A percentile compares a stretch with the other conserved stretches of the same genome.
Evolutionary conservation across 1,140 invertebrate genomes (phyloP).

Genomic region (Mylabris phalerata): DNA sequence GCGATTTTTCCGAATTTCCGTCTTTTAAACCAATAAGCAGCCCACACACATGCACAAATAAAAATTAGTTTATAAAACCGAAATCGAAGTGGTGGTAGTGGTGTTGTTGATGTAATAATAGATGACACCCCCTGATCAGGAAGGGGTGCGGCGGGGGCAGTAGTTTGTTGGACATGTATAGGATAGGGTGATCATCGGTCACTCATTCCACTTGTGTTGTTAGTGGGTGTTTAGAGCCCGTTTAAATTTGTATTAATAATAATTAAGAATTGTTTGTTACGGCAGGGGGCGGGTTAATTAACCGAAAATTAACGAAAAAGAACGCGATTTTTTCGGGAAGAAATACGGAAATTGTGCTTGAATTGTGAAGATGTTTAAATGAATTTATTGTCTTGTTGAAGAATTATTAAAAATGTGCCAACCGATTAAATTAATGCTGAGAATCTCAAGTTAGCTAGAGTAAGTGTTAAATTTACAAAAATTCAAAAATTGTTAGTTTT

Average conservation of each 20-base stretch:
- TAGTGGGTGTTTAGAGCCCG: constrained; percentile 20
- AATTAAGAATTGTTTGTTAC: neutral
- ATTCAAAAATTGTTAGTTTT: constrained; percentile 3
- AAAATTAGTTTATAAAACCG: neutral
- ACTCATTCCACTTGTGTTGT: constrained; percentile 25
- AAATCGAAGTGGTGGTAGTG: constrained; percentile 8
- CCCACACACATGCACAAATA: neutral
- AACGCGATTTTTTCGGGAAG: neutral
- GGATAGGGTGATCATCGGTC: constrained; percentile 29
- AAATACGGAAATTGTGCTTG: constrained; percentile 2
- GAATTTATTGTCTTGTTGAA: too few species aligned
- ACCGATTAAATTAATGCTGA: too few species aligned
- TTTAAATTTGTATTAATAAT: neutral
- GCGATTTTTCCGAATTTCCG: neutral
- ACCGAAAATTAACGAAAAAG: too few species aligned
- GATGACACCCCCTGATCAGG: constrained; percentile 20
- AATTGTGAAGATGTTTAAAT: constrained; percentile 2
- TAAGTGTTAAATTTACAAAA: too few species aligned
- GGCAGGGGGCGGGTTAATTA: too few species aligned
- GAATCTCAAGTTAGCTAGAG: too few species aligned
- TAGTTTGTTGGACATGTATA: constrained; percentile 2
- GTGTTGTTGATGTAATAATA: constrained; percentile 28
- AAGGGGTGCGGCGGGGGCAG: constrained; percentile 5
- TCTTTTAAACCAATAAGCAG: constrained; percentile 7
- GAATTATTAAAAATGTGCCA: too few species aligned